Evolutionary conservation across 2,113 vertebrate species (phyloP), one percentile per base, ranked within the genome.

Genomic region (Ceyx margarethae): DNA sequence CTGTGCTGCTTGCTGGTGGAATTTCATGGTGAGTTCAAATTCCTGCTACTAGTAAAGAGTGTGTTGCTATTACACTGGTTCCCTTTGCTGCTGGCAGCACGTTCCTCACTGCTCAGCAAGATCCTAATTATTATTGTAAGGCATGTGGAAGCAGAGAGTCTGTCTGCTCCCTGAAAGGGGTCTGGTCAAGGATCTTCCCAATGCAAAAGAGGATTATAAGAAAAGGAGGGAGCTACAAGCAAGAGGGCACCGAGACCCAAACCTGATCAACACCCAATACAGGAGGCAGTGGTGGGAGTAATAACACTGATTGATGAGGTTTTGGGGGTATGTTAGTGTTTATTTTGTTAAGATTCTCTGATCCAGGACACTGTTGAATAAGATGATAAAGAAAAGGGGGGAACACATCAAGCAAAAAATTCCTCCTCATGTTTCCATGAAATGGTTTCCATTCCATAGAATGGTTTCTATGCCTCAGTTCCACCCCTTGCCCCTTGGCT

Each of bases 121-220:
- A 71, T 54, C 19, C 33, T 66, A 66, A 65, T 80, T 64, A 69
- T 42, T 62, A 72, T 23, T 61, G 25, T 20, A 62, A 80, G 19
- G 13, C 5, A 17, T 13, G 19, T 4, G 1, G 20, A 92, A 81
- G 51, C 56, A 77, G 20, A 45, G 4, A 0, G 0, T 42, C 26
- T 86, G 50, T 42, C 26, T 86, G 50, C 26, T 81, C 11, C 35
- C 26, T 45, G 42, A 84, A 69, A 28, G 9, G 10, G 76, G 14
- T 56, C 50, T 80, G 58, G 60, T 29, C 60, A 89, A 91, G 31
- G 20, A 65, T 4, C 21, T 86, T 84, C 28, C 46, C 9, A 22
- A 22, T 57, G 26, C 42, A 76, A 88, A 87, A 72, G 19, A 7
- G 25, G 13, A 64, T 67, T 22, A 42, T 25, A 91, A 54, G 58